Evolutionary conservation across 2,113 vertebrate species (phyloP).

Genomic region (Chionodraco myersi): DNA sequence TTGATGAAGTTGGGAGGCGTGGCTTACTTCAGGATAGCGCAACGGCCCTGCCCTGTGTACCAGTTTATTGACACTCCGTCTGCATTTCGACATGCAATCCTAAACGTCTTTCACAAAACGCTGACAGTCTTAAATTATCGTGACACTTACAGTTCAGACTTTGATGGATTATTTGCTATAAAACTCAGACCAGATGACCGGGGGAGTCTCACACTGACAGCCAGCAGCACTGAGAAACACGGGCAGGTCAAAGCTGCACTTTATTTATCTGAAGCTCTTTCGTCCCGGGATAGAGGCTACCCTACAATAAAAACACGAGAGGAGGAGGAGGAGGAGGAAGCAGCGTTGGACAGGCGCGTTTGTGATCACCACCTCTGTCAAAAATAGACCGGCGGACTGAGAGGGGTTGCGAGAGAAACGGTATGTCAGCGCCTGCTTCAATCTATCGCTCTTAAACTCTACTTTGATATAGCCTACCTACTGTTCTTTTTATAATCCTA

Average conservation of each 20-base stretch:
- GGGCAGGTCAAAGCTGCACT: background rate
- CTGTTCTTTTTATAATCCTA: too few species aligned
- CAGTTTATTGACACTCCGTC: too few species aligned
- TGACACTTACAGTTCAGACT: background rate
- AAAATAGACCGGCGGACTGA: background rate
- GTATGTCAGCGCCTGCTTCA: background rate
- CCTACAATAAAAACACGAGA: constrained; percentile 31
- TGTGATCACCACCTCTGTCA: constrained; percentile 3
- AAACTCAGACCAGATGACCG: background rate
- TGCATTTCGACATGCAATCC: background rate
- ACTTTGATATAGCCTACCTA: too few species aligned
- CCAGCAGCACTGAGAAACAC: background rate
- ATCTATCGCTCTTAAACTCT: too few species aligned
- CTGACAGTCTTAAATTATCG: background rate
- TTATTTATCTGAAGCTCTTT: too few species aligned
- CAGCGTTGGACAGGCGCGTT: background rate
- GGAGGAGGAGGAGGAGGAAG: background rate
- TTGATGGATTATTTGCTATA: background rate
- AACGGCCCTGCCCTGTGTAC: too few species aligned
- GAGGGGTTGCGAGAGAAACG: background rate
- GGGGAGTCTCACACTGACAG: too few species aligned
- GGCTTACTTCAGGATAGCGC: too few species aligned
- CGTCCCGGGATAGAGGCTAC: background rate
- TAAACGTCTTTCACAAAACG: background rate
- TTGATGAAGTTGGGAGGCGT: too few species aligned